A percentile compares a stretch with the other conserved stretches of the same genome.
These are phyloP conservation scores for Campaea margaritaria DNA, from an alignment of 2,888 invertebrate genomes.

Conservation along the genomic window DNA sequence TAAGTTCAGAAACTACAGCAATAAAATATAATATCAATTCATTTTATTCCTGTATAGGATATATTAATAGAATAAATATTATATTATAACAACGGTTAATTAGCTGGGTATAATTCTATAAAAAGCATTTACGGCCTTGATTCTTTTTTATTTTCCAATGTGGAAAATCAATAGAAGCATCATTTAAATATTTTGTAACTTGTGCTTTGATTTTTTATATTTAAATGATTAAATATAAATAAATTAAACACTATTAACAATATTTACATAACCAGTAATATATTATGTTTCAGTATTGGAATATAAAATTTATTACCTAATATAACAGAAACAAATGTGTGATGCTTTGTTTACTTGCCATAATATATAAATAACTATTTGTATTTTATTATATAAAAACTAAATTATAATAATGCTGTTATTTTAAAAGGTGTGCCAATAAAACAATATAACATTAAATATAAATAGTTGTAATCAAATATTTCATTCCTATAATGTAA, in stretches of 20 bases:
- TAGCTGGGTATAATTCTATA: neutral
- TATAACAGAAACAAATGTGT: neutral
- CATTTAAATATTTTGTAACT: neutral
- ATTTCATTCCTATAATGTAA: constrained; percentile 26
- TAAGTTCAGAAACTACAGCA: neutral
- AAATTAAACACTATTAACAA: neutral
- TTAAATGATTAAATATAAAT: constrained; percentile 2
- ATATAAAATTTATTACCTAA: constrained; percentile 3
- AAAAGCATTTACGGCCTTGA: too few relatives aligned
- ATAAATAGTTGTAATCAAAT: constrained; percentile 21
- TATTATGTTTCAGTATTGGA: constrained; percentile 9
- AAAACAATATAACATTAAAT: constrained; percentile 20
- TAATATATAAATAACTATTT: constrained; percentile 16
- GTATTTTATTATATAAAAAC: constrained; percentile 22
- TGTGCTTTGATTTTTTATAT: neutral
- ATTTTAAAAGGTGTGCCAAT: constrained; percentile 16
- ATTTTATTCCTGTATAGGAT: constrained; percentile 8
- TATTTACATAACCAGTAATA: neutral
- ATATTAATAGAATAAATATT: constrained; percentile 7
- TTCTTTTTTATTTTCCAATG: neutral
- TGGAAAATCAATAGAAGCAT: neutral
- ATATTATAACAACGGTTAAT: neutral
- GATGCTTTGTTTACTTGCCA: constrained; percentile 3
- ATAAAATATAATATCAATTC: neutral
- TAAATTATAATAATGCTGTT: constrained; percentile 17